Evolutionary conservation across 2,888 invertebrate genomes (phyloP).

Genomic region (Alviniconcha strummeri): DNA sequence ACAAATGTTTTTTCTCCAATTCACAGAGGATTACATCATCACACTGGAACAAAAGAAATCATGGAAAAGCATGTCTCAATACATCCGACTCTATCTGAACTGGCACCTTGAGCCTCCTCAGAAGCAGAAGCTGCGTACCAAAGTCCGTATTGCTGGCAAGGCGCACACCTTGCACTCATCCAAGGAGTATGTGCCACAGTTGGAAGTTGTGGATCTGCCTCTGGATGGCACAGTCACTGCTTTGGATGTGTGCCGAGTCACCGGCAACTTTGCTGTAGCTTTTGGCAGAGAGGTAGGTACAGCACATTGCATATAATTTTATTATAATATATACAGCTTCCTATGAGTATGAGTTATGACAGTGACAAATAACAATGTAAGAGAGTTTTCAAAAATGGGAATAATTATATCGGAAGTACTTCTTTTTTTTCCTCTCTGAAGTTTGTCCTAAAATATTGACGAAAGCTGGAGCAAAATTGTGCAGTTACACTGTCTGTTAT

Average conservation of each 20-base stretch:
- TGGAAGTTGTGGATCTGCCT: slow-evolving; percentile 40
- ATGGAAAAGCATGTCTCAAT: slow-evolving; percentile 71
- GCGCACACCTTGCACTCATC: slow-evolving; percentile 47
- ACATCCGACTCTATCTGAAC: slow-evolving; percentile 83
- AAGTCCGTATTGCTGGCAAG: slow-evolving; percentile 70
- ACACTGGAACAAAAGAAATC: slow-evolving; percentile 79
- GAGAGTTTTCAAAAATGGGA: too few species aligned
- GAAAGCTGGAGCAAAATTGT: too few species aligned
- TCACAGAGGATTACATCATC: slow-evolving; percentile 80
- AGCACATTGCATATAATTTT: too few species aligned
- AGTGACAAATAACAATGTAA: too few species aligned
- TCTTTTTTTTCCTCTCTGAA: too few species aligned
- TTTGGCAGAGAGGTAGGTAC: slow-evolving; percentile 68
- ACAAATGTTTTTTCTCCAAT: too few species aligned
- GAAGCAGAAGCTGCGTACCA: slow-evolving; percentile 78
- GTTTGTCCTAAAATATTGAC: too few species aligned
- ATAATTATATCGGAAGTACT: too few species aligned
- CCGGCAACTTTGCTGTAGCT: slow-evolving; percentile 73
- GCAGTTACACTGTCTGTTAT: too few species aligned
- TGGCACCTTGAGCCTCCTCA: slow-evolving; percentile 79
- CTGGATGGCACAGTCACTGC: slow-evolving; percentile 38
- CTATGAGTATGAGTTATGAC: too few species aligned
- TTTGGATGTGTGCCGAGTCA: slow-evolving; percentile 45
- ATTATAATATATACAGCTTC: too few species aligned
- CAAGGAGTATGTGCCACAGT: slow-evolving; percentile 1